Evolutionary conservation across 2,113 vertebrate genomes (phyloP).

Genomic region (Polypterus senegalus): DNA sequence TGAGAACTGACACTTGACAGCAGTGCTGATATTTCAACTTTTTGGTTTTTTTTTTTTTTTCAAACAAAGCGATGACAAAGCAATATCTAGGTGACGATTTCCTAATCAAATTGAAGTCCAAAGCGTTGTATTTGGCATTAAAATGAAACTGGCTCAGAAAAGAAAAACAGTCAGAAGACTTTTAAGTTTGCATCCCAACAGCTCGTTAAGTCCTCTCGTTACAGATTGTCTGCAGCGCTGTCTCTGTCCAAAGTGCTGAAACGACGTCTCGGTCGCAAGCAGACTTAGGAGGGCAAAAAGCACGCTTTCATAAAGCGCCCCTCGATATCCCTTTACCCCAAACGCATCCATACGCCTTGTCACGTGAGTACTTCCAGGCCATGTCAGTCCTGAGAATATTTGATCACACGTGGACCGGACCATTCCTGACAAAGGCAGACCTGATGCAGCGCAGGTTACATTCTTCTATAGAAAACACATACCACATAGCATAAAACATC

Average conservation of each 20-base stretch:
- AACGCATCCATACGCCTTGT: constrained; percentile 64
- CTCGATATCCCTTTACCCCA: constrained; percentile 61
- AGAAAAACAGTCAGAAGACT: constrained; percentile 43
- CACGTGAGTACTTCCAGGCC: constrained; percentile 70
- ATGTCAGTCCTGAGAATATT: constrained; percentile 72
- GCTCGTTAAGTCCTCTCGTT: constrained; percentile 38
- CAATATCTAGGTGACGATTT: neutral
- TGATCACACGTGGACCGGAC: constrained; percentile 74
- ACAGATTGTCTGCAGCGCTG: constrained; percentile 44
- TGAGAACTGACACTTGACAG: constrained; percentile 58
- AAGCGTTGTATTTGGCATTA: too few relatives aligned
- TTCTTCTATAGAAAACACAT: constrained; percentile 26
- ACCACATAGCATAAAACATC: constrained; percentile 14
- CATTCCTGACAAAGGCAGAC: constrained; percentile 49
- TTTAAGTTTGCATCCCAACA: constrained; percentile 51
- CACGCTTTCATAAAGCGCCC: constrained; percentile 64
- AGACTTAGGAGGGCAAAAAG: constrained; percentile 46
- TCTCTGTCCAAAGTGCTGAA: constrained; percentile 92
- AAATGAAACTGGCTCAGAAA: too few relatives aligned
- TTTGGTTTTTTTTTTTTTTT: constrained; percentile 25
- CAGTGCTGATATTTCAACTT: constrained; percentile 72
- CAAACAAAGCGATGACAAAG: constrained; percentile 24
- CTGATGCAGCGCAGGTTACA: constrained; percentile 37
- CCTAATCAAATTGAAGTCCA: too few relatives aligned
- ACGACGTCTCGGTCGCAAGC: constrained; percentile 18